phyloP scores from a whole-genome alignment of 2,113 vertebrate genomes.

The Anolis sagrei region DNA sequence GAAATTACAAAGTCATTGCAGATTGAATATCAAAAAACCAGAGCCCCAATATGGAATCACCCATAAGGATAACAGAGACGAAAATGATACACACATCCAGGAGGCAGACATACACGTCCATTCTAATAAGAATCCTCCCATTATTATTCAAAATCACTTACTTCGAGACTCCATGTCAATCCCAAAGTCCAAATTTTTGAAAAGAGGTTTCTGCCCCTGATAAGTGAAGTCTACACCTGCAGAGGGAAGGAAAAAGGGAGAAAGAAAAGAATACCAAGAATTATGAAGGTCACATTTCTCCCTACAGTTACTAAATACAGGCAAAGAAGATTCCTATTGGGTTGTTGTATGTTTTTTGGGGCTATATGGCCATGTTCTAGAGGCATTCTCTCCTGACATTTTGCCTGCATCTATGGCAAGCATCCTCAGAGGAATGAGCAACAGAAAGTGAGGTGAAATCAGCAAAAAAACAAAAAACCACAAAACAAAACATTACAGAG shows the following conservation, averaged over 20 bases:
- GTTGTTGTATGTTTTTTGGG: no score
- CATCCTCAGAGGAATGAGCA: no score
- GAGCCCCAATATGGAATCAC: neutral
- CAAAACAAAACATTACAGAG: no score
- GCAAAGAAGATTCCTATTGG: neutral
- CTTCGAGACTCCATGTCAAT: slow-evolving; percentile 93
- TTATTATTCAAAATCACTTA: slow-evolving; percentile 69
- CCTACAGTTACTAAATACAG: no score
- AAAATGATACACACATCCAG: neutral
- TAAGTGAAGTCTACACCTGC: slow-evolving; percentile 88
- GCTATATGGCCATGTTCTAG: no score
- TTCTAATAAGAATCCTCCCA: no score
- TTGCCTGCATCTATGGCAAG: no score
- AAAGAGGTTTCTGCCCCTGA: slow-evolving; percentile 82
- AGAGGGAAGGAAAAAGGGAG: neutral
- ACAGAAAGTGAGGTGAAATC: no score
- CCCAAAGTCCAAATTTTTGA: slow-evolving; percentile 91
- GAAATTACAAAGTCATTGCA: no score
- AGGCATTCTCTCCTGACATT: no score
- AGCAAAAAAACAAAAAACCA: no score
- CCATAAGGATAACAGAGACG: neutral
- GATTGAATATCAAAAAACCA: no score
- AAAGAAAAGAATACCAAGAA: neutral
- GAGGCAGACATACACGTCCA: neutral
- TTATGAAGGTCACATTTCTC: neutral